These are phyloP conservation scores for Pygathrix nemaeus DNA, from an alignment of 2,113 vertebrate species.

Conservation along the genomic window DNA sequence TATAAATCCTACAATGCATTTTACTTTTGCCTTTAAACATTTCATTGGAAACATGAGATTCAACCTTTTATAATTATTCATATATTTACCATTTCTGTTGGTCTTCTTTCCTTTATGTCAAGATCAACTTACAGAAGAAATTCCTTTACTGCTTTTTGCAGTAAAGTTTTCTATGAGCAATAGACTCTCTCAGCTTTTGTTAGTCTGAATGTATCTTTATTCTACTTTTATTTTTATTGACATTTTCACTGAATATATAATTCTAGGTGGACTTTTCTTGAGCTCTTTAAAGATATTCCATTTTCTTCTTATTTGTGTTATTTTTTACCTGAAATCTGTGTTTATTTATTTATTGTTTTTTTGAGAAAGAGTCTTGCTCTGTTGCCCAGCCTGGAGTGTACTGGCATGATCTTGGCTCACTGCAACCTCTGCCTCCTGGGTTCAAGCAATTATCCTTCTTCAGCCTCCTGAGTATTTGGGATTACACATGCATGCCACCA, in stretches of 20 bases:
- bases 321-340: conserved; percentile 12
- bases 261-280: neutral
- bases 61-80: neutral
- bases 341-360: neutral
- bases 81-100: neutral
- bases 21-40: neutral
- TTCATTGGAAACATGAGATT: neutral
- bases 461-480: no score
- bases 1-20: neutral
- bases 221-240: neutral
- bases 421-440: no score
- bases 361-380: no score
- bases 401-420: no score
- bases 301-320: neutral
- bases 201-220: neutral
- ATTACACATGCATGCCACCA: no score
- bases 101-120: neutral
- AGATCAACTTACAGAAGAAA: neutral
- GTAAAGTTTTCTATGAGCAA: neutral
- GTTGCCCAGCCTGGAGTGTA: no score
- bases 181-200: neutral
- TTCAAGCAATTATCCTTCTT: no score
- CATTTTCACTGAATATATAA: conserved; percentile 1
- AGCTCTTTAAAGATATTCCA: neutral
- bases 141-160: neutral